Conservation (phyloP, 2,888 invertebrate genomes). For the Tridacna gigas region DNA sequence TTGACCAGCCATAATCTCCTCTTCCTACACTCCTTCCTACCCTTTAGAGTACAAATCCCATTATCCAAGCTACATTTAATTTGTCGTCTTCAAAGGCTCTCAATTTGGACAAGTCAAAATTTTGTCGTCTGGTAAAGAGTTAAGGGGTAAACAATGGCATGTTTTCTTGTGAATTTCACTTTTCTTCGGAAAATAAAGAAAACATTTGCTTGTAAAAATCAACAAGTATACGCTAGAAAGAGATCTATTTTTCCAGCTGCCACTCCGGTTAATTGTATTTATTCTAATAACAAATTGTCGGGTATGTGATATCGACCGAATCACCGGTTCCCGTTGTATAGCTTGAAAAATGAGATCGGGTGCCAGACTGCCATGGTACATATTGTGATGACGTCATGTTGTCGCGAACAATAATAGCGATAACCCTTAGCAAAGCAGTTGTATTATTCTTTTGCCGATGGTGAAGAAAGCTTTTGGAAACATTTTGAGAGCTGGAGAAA, state of each 20-base stretch:
- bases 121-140: too few relatives aligned
- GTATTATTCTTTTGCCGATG: too few relatives aligned
- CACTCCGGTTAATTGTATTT: constrained; percentile 42
- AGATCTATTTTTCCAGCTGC: constrained; percentile 58
- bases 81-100: too few relatives aligned
- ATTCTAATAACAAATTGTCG: constrained; percentile 42
- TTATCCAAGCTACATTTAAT: too few relatives aligned
- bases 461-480: too few relatives aligned
- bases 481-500: too few relatives aligned
- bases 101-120: too few relatives aligned
- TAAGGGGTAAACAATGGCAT: not conserved
- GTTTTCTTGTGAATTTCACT: constrained; percentile 12
- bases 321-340: constrained; percentile 3
- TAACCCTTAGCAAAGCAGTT: too few relatives aligned
- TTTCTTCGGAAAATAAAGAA: constrained; percentile 2
- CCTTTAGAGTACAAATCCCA: too few relatives aligned
- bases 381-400: constrained; percentile 11
- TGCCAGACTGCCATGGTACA: constrained; percentile 21
- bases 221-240: constrained; percentile 18
- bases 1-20: too few relatives aligned
- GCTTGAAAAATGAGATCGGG: constrained; percentile 18
- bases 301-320: constrained; percentile 17
- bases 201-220: constrained; percentile 31
- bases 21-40: too few relatives aligned
- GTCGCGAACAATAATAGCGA: too few relatives aligned